Conservation (phyloP, 2,113 vertebrate species). For the Cyanocitta stelleri region DNA sequence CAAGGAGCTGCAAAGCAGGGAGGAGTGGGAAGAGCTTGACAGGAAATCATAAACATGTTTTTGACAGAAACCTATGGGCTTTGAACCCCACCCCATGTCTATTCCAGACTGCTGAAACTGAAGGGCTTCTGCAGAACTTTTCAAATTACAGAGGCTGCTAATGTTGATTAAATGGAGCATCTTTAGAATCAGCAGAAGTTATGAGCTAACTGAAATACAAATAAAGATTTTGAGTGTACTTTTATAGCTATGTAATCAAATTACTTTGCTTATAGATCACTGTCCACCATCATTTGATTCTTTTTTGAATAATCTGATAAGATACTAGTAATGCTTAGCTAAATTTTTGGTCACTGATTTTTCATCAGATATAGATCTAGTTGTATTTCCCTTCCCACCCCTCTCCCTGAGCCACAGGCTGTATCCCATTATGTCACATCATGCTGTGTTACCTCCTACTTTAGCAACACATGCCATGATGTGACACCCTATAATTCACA, state of each 20-base stretch:
- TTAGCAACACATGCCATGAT: not conserved
- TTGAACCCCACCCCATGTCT: not conserved
- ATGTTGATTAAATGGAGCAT: not conserved
- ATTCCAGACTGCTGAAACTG: not conserved
- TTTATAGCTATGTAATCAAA: not conserved
- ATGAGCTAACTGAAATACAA: not conserved
- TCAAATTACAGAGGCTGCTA: not conserved
- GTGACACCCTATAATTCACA: conserved; percentile 31
- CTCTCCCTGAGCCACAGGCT: not conserved
- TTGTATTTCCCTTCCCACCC: not conserved
- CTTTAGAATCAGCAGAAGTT: not conserved
- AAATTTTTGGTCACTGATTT: not conserved
- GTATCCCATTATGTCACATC: not conserved
- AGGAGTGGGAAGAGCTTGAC: not conserved
- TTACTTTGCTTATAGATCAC: not conserved
- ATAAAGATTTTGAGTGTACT: not conserved
- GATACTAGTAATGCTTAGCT: not conserved
- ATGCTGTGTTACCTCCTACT: not conserved
- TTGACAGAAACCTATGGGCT: not conserved
- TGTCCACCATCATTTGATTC: not conserved
- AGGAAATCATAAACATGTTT: not conserved
- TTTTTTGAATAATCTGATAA: not conserved
- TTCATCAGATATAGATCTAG: not conserved
- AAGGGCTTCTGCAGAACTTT: not conserved
- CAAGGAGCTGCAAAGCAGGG: not conserved